Percentiles rank a stretch among this genome's conserved stretches.
These are phyloP conservation scores for Solenodon paradoxus DNA, from an alignment of 2,113 vertebrate genomes.

Conservation along the genomic window DNA sequence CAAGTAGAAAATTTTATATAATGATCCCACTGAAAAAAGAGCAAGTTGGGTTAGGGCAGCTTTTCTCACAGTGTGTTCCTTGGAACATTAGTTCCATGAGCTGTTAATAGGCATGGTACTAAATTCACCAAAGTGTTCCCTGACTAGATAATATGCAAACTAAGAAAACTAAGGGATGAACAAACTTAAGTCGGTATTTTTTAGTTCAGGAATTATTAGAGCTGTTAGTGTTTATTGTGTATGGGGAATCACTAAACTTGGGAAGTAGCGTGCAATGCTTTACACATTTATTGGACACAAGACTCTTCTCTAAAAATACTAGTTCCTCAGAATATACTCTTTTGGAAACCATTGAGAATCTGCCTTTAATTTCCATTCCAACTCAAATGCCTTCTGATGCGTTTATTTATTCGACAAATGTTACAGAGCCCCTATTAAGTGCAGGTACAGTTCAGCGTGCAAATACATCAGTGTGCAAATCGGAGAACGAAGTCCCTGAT, in stretches of 20 bases:
- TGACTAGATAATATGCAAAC: not conserved
- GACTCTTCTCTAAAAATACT: slow-evolving; percentile 6
- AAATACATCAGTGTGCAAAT: not conserved
- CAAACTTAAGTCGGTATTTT: not conserved
- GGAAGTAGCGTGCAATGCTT: not conserved
- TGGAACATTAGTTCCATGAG: not conserved
- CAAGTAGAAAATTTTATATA: not conserved
- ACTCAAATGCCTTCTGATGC: not conserved
- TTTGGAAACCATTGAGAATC: not conserved
- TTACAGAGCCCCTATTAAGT: not conserved
- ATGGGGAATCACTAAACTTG: not conserved
- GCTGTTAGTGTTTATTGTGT: not conserved
- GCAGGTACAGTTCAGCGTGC: not conserved
- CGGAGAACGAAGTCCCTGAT: not conserved
- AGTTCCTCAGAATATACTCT: not conserved
- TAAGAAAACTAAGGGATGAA: not conserved
- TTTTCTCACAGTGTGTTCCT: not conserved
- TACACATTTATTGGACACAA: not conserved
- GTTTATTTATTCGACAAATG: not conserved
- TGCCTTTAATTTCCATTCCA: not conserved
- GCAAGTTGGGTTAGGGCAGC: not conserved
- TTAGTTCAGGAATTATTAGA: not conserved
- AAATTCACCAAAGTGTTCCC: not conserved
- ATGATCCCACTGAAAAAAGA: not conserved
- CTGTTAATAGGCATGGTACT: not conserved